Conservation (phyloP, 2,888 invertebrate species). For the Strigamia crassipes region DNA sequence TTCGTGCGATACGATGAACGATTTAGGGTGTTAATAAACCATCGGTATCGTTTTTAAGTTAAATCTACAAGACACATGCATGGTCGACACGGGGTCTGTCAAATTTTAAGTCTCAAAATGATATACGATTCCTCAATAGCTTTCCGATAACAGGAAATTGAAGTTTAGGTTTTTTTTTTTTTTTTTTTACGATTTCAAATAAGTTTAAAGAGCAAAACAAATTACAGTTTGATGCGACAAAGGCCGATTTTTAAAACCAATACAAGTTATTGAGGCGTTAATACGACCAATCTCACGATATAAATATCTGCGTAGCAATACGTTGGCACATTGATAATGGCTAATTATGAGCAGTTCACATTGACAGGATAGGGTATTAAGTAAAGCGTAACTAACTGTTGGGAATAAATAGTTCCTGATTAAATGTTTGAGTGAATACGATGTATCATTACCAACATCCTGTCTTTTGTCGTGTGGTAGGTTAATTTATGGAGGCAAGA, state of each 20-base stretch:
- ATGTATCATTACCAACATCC: constrained; percentile 21
- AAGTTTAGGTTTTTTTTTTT: not conserved
- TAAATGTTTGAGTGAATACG: constrained; percentile 18
- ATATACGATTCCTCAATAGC: constrained; percentile 15
- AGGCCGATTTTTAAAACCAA: not conserved
- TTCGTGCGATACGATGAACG: not conserved
- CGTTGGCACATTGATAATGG: constrained; percentile 28
- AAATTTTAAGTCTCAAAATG: not conserved
- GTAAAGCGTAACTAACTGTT: constrained; percentile 32
- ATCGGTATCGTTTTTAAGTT: not conserved
- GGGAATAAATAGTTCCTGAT: constrained; percentile 21
- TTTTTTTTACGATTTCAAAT: not conserved
- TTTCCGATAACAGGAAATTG: not conserved
- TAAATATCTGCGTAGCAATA: not conserved
- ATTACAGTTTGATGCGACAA: constrained; percentile 14
- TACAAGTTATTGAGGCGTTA: constrained; percentile 1
- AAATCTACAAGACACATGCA: not conserved
- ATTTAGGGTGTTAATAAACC: not conserved
- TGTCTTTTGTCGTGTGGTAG: constrained; percentile 24
- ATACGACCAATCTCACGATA: not conserved
- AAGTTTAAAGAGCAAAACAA: constrained; percentile 26
- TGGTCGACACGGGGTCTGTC: not conserved
- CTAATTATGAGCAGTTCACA: constrained; percentile 24
- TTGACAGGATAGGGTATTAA: constrained; percentile 26
- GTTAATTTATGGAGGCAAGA: constrained; percentile 19